Evolutionary conservation across 2,888 invertebrate species (phyloP).

Genomic region (Cantharis flavilabris): DNA sequence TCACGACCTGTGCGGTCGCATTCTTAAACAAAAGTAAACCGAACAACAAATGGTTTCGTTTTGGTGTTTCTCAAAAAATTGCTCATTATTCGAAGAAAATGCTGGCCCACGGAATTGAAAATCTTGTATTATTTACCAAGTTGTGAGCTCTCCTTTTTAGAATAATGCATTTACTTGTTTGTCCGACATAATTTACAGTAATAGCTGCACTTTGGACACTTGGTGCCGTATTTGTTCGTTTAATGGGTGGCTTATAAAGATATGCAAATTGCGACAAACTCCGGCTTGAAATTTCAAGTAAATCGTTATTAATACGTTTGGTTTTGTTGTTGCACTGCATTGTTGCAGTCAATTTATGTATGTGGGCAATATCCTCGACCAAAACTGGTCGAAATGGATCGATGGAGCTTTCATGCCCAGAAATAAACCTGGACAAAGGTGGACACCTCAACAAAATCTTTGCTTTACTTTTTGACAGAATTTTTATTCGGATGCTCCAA

Average conservation of each 20-base stretch:
- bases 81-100: background rate
- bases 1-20: constrained; percentile 4
- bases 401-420: background rate
- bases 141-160: background rate
- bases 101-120: background rate
- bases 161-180: background rate
- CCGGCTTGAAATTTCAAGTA: background rate
- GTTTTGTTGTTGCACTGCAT: background rate
- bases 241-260: background rate
- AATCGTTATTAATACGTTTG: background rate
- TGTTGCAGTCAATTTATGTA: background rate
- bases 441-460: too few species aligned
- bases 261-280: background rate
- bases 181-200: background rate
- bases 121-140: background rate
- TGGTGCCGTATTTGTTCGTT: background rate
- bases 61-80: background rate
- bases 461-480: too few species aligned
- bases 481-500: too few species aligned
- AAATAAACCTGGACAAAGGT: background rate
- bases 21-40: constrained; percentile 8
- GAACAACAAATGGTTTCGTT: background rate
- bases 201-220: background rate
- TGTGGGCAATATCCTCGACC: background rate
- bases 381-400: background rate